Percentiles rank a stretch among this genome's conserved stretches.
Conservation (phyloP, 1,140 invertebrate genomes). For the Caenorhabditis latens region DNA sequence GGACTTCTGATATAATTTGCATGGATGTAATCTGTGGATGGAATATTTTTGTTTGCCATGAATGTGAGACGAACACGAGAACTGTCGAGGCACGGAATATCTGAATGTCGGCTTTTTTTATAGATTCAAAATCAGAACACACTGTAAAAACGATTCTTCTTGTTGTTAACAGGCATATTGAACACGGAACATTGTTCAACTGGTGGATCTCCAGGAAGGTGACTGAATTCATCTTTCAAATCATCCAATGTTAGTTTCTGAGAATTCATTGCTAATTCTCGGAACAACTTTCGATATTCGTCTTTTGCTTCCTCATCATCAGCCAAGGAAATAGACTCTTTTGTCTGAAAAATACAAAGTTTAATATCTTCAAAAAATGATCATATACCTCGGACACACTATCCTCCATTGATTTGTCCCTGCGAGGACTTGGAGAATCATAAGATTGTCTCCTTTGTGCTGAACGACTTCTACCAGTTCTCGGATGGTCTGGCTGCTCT, state of each 20-base stretch:
- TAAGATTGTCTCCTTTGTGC: neutral
- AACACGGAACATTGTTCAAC: neutral
- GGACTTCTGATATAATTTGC: conserved; percentile 47
- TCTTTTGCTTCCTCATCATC: conserved; percentile 14
- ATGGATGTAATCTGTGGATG: conserved; percentile 51
- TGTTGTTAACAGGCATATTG: neutral
- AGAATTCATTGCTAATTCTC: neutral
- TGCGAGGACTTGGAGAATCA: neutral
- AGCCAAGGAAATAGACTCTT: conserved; percentile 8
- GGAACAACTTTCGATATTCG: conserved; percentile 13
- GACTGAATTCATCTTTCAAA: conserved; percentile 22
- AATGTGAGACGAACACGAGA: conserved; percentile 27
- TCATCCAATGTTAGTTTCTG: conserved; percentile 40
- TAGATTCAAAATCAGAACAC: neutral
- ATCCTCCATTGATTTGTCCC: neutral
- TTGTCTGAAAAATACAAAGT: neutral
- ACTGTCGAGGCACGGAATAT: conserved; percentile 40
- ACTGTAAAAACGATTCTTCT: conserved; percentile 5
- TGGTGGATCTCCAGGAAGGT: conserved; percentile 12
- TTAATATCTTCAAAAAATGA: no score
- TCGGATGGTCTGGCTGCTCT: neutral
- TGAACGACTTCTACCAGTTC: neutral
- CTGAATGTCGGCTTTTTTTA: neutral
- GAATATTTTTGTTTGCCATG: neutral
- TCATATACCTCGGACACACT: neutral